Percentiles rank a stretch among this genome's conserved stretches.
Evolutionary conservation across 1,140 invertebrate species (phyloP).

Genomic region (Campoletis sonorensis): DNA sequence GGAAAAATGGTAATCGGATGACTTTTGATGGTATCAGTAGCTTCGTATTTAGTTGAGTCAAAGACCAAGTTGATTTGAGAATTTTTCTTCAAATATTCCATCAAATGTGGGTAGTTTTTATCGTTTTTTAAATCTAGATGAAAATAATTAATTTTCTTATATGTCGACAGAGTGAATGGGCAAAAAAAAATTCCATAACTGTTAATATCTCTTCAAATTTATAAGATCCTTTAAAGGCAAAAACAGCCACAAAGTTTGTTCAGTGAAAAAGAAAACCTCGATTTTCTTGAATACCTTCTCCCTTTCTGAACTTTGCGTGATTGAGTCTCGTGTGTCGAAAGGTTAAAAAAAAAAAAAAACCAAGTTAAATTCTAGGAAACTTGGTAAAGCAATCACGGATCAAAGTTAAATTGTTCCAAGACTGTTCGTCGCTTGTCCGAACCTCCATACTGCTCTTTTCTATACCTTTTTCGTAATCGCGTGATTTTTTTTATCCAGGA

Average conservation of each 20-base stretch:
- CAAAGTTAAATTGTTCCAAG: conserved; percentile 29
- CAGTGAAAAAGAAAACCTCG: neutral
- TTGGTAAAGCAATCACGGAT: conserved; percentile 32
- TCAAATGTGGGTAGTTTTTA: neutral
- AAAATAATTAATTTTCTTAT: too few relatives aligned
- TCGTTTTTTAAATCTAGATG: neutral
- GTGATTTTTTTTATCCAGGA: conserved; percentile 29
- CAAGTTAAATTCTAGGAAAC: conserved; percentile 4
- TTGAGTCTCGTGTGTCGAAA: neutral
- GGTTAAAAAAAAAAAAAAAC: neutral
- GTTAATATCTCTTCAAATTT: too few relatives aligned
- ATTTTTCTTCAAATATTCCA: too few relatives aligned
- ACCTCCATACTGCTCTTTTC: neutral
- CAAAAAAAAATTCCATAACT: too few relatives aligned
- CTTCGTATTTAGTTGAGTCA: too few relatives aligned
- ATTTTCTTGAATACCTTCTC: neutral
- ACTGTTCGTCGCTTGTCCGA: neutral
- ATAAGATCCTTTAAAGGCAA: too few relatives aligned
- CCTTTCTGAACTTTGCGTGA: neutral
- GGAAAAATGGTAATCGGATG: neutral
- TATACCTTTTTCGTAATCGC: conserved; percentile 3
- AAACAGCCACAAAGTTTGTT: too few relatives aligned
- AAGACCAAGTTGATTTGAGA: too few relatives aligned
- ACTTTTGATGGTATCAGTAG: neutral
- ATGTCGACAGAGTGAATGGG: too few relatives aligned